Evolutionary conservation across 2,797 vertebrate species (phyloP).

Genomic region (Pogonophryne albipinna): DNA sequence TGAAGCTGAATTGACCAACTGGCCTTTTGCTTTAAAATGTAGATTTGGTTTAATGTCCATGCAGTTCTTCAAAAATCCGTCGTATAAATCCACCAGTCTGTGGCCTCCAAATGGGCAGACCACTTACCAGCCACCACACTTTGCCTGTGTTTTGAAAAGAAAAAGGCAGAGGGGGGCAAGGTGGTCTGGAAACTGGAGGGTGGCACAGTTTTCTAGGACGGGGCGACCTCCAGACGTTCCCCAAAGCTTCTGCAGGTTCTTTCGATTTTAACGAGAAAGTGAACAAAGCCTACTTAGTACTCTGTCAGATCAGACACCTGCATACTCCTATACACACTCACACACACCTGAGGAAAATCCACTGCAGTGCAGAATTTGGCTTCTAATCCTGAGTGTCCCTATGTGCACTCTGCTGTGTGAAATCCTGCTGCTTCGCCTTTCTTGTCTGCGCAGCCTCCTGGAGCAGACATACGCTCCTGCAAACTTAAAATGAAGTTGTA

Average conservation of each 20-base stretch:
- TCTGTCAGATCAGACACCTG: slow-evolving; percentile 43
- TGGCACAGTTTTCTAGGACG: slow-evolving; percentile 46
- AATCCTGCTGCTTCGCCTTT: slow-evolving; percentile 10
- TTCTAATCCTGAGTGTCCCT: slow-evolving; percentile 39
- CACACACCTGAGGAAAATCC: slow-evolving; percentile 59
- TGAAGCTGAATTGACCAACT: background rate
- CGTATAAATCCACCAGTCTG: slow-evolving; percentile 7
- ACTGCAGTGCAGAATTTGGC: slow-evolving; percentile 69
- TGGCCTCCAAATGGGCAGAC: slow-evolving; percentile 31
- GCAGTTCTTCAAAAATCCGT: slow-evolving; percentile 24
- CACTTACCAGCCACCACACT: slow-evolving; percentile 1
- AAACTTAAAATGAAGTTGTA: slow-evolving; percentile 49
- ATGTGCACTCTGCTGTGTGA: slow-evolving; percentile 31
- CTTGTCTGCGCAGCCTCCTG: slow-evolving; percentile 25
- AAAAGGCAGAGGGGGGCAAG: background rate
- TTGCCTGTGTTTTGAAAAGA: background rate
- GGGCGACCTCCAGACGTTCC: slow-evolving; percentile 44
- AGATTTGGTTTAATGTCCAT: slow-evolving; percentile 12
- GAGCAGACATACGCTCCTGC: slow-evolving; percentile 45
- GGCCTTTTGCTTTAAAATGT: background rate
- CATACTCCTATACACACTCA: background rate
- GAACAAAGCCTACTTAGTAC: slow-evolving; percentile 15
- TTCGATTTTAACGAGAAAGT: slow-evolving; percentile 33
- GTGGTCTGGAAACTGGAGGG: slow-evolving; percentile 4
- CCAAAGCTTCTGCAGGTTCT: slow-evolving; percentile 33